Base-by-base conservation (phyloP, 53 echinoderm and acorn worm species). In the Paelopatides confundens region DNA sequence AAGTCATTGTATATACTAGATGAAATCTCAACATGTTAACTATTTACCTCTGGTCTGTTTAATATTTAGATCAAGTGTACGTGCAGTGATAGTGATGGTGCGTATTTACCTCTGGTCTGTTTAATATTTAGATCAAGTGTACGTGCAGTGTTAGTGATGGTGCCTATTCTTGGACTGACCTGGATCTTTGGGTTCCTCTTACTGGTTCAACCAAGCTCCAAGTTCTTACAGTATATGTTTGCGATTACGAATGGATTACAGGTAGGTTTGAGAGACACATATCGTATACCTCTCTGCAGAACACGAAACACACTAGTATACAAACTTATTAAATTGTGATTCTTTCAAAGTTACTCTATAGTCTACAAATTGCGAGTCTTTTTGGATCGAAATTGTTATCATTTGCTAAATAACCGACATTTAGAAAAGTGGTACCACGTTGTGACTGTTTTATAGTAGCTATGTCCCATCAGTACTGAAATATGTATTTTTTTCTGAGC, bases 151-250 rank as follows among this genome's bases (percentile, higher is more conserved):
- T 53, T 90, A 3, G 87, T 93, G 18, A 90, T 93, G 87, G 18
- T 90, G 10, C 93, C 93, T 5, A 76, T 93, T 76, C 88, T 93
- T 35, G 93, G 93, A 3, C 66, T 90, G 38, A 90, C 90, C 0
- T 93, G 93, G 93, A 46, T 87, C 28, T 90, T 93, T 66, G 93
- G 93, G 21, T 23, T 93, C 34, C 40, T 90, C 28, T 49, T 87
- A 2, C 66, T 87, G 77, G 21, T 66, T 49, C 37, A 35, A 28
- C 12, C 64, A 31, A 26, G 7, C 0, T 35, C 5, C 8, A 15
- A 78, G 13, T 82, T 64, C 3, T 88, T 93, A 33, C 30, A 38
- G 30, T 90, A 88, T 31, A 48, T 90, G 30, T 93, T 93, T 35
- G 78, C 87, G 40, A 71, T 90, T 37, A 51, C 90, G 53, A 90